A percentile compares a stretch with the other conserved stretches of the same genome.
Evolutionary conservation across 1,140 invertebrate genomes (phyloP).

Genomic region (Cotesia vestalis): DNA sequence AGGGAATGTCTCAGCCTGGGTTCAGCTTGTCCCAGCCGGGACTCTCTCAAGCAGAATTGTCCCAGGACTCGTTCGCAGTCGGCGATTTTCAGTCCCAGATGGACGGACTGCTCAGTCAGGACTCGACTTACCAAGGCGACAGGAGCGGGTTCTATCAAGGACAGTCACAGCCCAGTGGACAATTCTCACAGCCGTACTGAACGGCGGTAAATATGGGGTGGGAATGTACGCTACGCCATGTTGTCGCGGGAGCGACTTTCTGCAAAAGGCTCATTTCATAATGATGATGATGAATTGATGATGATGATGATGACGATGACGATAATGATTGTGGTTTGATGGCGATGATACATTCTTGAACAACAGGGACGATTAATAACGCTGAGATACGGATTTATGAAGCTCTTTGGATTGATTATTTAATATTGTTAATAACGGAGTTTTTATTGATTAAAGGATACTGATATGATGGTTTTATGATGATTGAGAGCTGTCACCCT

Average conservation of each 20-base stretch:
- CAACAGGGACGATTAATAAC: no score
- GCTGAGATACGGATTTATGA: no score
- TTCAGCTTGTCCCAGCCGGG: conserved; percentile 73
- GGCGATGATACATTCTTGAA: no score
- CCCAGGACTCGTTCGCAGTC: conserved; percentile 85
- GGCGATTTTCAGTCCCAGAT: conserved; percentile 93
- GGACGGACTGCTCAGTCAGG: conserved; percentile 93
- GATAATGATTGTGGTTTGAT: no score
- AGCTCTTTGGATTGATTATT: no score
- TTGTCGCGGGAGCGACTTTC: neutral
- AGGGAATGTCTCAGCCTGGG: conserved; percentile 77
- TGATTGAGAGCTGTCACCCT: no score
- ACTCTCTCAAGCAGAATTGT: conserved; percentile 82
- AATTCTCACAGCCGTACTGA: conserved; percentile 72
- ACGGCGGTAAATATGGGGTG: conserved; percentile 43
- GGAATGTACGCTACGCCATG: neutral
- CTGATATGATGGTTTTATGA: no score
- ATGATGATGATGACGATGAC: no score
- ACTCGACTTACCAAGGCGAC: conserved; percentile 90
- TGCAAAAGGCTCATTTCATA: no score
- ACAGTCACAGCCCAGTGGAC: conserved; percentile 69
- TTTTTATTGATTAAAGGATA: no score
- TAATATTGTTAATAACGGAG: no score
- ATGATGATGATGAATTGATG: no score
- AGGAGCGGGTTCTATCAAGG: conserved; percentile 75